phyloP scores from a whole-genome alignment of 2,113 vertebrate species.

The Gymnocephalus cernua region DNA sequence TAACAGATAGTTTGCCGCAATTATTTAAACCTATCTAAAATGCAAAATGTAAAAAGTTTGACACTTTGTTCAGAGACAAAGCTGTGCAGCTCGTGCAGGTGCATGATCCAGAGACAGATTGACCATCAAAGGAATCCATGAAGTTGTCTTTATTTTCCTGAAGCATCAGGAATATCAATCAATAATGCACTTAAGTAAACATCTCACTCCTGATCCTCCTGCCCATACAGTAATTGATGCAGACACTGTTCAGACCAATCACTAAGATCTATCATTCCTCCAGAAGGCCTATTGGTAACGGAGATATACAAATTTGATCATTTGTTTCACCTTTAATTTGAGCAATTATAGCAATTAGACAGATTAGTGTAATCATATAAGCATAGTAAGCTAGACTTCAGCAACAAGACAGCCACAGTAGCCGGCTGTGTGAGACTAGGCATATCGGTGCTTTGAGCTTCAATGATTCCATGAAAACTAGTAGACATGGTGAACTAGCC shows the following conservation, averaged over 20 bases:
- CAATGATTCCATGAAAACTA: background rate
- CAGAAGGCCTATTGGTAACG: background rate
- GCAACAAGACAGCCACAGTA: background rate
- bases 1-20: background rate
- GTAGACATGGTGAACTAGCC: too few relatives aligned
- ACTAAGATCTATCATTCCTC: background rate
- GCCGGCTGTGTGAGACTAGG: too few relatives aligned
- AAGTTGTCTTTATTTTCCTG: background rate
- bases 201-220: background rate
- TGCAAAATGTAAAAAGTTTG: constrained; percentile 3
- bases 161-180: background rate
- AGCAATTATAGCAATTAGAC: background rate
- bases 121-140: background rate
- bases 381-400: background rate
- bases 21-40: constrained; percentile 1
- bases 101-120: background rate
- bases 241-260: background rate
- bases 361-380: constrained; percentile 2
- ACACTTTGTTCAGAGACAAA: background rate
- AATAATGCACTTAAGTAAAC: background rate
- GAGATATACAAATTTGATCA: background rate
- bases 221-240: background rate
- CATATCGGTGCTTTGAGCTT: background rate
- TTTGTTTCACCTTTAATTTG: constrained; percentile 12
- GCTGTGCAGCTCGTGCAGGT: background rate